Conservation (phyloP, 2,888 invertebrate species). For the Marronus borbonicus region DNA sequence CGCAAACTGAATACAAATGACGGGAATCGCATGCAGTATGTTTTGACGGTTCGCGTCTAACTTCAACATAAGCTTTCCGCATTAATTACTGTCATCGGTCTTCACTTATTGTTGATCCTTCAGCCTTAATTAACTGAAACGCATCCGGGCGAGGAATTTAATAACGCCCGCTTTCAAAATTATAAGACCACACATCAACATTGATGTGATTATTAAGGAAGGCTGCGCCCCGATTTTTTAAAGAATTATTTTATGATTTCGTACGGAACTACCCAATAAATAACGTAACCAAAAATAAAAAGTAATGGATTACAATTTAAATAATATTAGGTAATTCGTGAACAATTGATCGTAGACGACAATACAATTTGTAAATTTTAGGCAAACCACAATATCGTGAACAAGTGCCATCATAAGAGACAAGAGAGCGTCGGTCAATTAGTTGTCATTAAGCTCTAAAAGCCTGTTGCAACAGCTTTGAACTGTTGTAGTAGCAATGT, state of each 20-base stretch:
- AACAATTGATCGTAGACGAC: too few species aligned
- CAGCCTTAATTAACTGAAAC: slow-evolving; percentile 57
- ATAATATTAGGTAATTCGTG: too few species aligned
- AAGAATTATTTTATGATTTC: not conserved
- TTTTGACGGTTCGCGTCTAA: slow-evolving; percentile 57
- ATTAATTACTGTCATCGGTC: slow-evolving; percentile 60
- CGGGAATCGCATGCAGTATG: slow-evolving; percentile 60
- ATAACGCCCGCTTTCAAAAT: slow-evolving; percentile 39
- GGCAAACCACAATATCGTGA: not conserved
- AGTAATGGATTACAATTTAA: too few species aligned
- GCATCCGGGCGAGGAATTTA: slow-evolving; percentile 54
- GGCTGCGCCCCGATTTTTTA: not conserved
- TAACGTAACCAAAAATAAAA: too few species aligned
- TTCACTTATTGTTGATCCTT: slow-evolving; percentile 58
- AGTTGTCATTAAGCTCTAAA: not conserved
- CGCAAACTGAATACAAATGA: slow-evolving; percentile 39
- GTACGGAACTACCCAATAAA: not conserved
- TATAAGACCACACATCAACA: not conserved
- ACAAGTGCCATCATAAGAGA: not conserved
- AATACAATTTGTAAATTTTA: too few species aligned
- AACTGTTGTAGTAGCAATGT: not conserved
- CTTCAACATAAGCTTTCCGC: slow-evolving; percentile 59
- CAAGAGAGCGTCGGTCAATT: not conserved
- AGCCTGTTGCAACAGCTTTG: not conserved
- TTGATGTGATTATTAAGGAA: slow-evolving; percentile 15